These are phyloP conservation scores for Caenorhabditis afra DNA, from an alignment of 2,888 invertebrate species.

Conservation along the genomic window DNA sequence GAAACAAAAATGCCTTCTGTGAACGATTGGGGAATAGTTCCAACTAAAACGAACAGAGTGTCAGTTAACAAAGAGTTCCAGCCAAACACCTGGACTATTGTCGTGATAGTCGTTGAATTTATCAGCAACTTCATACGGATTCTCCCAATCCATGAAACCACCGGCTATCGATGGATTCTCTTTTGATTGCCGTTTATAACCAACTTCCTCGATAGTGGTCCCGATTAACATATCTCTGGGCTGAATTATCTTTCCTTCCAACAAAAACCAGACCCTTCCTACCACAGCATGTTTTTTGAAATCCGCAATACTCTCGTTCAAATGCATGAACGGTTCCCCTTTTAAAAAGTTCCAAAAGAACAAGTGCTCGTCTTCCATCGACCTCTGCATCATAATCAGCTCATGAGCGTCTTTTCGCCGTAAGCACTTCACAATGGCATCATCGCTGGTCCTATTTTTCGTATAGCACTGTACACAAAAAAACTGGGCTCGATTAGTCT, in stretches of 20 bases:
- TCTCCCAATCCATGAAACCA: conserved; percentile 49
- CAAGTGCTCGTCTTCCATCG: conserved; percentile 40
- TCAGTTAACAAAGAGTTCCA: too few relatives aligned
- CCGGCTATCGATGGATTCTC: conserved; percentile 41
- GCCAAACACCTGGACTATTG: conserved; percentile 25
- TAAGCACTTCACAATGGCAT: conserved; percentile 39
- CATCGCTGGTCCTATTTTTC: conserved; percentile 7
- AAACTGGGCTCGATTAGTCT: neutral
- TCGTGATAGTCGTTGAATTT: conserved; percentile 28
- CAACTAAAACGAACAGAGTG: too few relatives aligned
- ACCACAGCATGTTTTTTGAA: conserved; percentile 34
- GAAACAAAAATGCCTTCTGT: conserved; percentile 38
- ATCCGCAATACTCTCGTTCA: conserved; percentile 34
- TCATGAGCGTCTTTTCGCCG: conserved; percentile 15
- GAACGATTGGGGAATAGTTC: conserved; percentile 28
- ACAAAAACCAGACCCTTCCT: neutral
- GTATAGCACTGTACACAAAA: conserved; percentile 32
- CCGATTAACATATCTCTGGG: conserved; percentile 36
- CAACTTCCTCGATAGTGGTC: conserved; percentile 25
- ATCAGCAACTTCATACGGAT: conserved; percentile 40
- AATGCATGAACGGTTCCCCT: conserved; percentile 44
- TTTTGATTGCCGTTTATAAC: conserved; percentile 4
- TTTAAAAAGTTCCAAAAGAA: conserved; percentile 39
- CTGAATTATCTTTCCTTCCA: conserved; percentile 3
- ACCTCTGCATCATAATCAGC: conserved; percentile 31